phyloP scores from a whole-genome alignment of 1,140 invertebrate species.

The Bombus balteatus region DNA sequence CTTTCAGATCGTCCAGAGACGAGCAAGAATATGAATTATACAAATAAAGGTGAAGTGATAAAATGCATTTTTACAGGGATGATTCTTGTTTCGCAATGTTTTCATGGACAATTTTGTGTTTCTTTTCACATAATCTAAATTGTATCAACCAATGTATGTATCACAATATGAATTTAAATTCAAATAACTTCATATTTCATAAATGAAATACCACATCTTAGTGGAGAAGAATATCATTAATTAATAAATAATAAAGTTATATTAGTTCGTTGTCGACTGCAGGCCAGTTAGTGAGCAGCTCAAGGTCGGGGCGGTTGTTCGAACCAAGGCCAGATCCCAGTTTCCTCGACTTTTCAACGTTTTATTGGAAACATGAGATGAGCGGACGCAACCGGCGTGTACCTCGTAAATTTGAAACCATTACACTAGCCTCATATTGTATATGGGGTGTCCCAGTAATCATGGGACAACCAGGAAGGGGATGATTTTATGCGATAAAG shows the following conservation, averaged over 20 bases:
- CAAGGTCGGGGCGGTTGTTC: constrained; percentile 23
- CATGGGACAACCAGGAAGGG: not conserved
- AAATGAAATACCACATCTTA: not conserved
- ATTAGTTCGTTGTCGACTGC: not conserved
- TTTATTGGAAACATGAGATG: constrained; percentile 31
- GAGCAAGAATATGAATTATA: not conserved
- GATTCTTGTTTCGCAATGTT: not conserved
- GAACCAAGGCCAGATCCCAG: constrained; percentile 29
- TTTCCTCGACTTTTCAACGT: constrained; percentile 40
- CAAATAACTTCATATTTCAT: not conserved
- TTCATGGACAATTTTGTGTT: not conserved
- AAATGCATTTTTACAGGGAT: not conserved
- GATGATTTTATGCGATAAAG: too few relatives aligned
- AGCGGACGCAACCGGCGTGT: not conserved
- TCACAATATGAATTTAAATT: too few relatives aligned
- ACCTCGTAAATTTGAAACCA: constrained; percentile 22
- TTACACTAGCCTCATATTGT: not conserved
- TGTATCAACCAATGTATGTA: not conserved
- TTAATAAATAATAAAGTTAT: not conserved
- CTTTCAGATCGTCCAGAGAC: not conserved
- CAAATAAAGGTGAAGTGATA: not conserved
- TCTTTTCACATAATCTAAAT: not conserved
- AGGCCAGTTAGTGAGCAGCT: not conserved
- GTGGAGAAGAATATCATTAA: not conserved
- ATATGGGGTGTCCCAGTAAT: not conserved